A percentile compares a stretch with the other conserved stretches of the same genome.
phyloP scores from a whole-genome alignment of 2,113 vertebrate species.

The Capreolus pygargus region DNA sequence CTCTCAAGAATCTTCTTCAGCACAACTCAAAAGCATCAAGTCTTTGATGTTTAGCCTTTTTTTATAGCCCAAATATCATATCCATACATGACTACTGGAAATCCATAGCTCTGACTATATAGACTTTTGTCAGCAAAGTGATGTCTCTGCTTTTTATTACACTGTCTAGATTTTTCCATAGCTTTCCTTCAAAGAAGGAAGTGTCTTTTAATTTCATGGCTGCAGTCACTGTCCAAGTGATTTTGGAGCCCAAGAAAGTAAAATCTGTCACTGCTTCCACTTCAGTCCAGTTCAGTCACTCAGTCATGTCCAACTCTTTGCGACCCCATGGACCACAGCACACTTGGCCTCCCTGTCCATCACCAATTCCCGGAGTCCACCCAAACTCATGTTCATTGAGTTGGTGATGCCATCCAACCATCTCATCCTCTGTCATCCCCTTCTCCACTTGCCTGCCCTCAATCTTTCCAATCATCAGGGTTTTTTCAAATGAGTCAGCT shows the following conservation, averaged over 20 bases:
- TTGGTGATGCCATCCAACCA: no score
- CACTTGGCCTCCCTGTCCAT: no score
- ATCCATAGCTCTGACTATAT: neutral
- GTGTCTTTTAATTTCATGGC: neutral
- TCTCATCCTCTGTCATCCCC: no score
- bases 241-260: neutral
- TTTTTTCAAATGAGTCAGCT: no score
- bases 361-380: neutral
- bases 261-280: neutral
- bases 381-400: no score
- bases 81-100: no score
- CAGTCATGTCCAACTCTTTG: neutral
- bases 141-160: neutral
- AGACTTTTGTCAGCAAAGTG: neutral
- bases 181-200: neutral
- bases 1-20: neutral
- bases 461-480: no score
- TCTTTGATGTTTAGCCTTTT: neutral
- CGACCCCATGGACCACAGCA: accelerated
- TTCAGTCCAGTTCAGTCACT: neutral
- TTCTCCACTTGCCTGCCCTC: no score
- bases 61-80: no score
- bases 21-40: neutral
- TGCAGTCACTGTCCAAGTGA: neutral
- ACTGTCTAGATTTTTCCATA: neutral